phyloP scores from a whole-genome alignment of 2,797 vertebrate genomes.

The Urocyon cinereoargenteus region DNA sequence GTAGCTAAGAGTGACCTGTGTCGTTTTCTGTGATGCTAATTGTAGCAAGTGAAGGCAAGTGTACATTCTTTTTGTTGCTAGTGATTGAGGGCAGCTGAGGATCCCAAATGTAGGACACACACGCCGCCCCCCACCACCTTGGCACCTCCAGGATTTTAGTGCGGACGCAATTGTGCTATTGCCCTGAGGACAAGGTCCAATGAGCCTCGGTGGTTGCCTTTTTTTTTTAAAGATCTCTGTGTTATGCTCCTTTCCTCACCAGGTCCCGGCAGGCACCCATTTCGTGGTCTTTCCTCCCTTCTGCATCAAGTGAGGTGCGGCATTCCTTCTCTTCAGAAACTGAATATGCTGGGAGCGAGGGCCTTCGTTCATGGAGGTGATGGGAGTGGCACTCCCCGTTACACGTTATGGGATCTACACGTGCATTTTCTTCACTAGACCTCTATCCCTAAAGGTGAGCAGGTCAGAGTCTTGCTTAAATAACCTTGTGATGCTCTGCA shows the following conservation, averaged over 20 bases:
- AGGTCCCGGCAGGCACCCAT: background rate
- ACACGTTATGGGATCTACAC: background rate
- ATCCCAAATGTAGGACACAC: background rate
- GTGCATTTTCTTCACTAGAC: accelerated
- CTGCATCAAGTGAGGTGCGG: background rate
- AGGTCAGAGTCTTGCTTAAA: background rate
- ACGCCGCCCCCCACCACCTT: no score
- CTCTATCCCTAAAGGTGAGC: accelerated
- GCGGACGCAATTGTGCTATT: no score
- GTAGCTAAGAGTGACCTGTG: background rate
- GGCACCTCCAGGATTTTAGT: background rate
- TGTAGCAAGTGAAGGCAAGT: accelerated
- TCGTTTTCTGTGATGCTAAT: background rate
- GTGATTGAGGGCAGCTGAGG: no score
- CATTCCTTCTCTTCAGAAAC: background rate
- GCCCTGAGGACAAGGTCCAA: background rate
- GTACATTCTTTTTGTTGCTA: background rate
- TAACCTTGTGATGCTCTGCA: background rate
- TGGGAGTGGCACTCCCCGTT: accelerated
- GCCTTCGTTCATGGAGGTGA: background rate
- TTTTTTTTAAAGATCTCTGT: background rate
- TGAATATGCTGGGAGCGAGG: no score
- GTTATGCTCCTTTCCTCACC: background rate
- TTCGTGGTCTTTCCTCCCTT: background rate
- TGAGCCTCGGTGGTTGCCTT: background rate